These are phyloP conservation scores for Prostheceraeus crozeri DNA, from an alignment of 2,888 invertebrate genomes.

Conservation along the genomic window DNA sequence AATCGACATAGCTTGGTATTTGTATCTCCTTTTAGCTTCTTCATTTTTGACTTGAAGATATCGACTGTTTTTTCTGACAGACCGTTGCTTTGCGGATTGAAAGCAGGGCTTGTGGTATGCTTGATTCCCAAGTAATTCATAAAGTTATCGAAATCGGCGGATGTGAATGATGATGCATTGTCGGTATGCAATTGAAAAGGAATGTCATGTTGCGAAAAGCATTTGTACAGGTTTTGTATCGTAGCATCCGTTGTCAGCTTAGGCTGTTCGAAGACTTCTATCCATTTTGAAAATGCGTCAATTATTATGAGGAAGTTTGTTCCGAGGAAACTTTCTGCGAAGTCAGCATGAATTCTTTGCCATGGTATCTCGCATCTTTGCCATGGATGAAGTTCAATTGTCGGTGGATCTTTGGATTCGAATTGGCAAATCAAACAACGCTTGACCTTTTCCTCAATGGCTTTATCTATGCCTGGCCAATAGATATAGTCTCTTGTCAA, in stretches of 20 bases:
- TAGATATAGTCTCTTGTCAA: constrained; percentile 18
- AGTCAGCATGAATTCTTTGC: constrained; percentile 25
- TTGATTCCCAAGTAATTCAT: background rate
- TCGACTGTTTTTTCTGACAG: constrained; percentile 28
- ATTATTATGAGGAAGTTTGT: constrained; percentile 1
- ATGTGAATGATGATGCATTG: constrained; percentile 14
- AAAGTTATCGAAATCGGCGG: constrained; percentile 21
- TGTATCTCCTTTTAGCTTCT: constrained; percentile 5
- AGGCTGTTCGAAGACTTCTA: constrained; percentile 14
- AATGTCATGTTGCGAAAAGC: constrained; percentile 23
- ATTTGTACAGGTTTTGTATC: constrained; percentile 8
- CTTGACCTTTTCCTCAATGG: constrained; percentile 13
- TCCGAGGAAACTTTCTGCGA: constrained; percentile 19
- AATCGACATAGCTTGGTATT: constrained; percentile 1
- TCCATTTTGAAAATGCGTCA: constrained; percentile 32
- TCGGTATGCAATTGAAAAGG: constrained; percentile 17
- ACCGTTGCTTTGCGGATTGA: constrained; percentile 27
- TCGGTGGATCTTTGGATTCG: background rate
- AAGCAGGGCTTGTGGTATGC: constrained; percentile 16
- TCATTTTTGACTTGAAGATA: constrained; percentile 10
- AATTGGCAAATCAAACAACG: background rate
- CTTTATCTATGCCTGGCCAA: constrained; percentile 27
- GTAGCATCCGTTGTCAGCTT: background rate
- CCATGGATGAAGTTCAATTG: constrained; percentile 27
- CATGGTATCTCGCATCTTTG: constrained; percentile 14